phyloP scores from a whole-genome alignment of 2,797 vertebrate genomes.

The Vespertilio murinus region DNA sequence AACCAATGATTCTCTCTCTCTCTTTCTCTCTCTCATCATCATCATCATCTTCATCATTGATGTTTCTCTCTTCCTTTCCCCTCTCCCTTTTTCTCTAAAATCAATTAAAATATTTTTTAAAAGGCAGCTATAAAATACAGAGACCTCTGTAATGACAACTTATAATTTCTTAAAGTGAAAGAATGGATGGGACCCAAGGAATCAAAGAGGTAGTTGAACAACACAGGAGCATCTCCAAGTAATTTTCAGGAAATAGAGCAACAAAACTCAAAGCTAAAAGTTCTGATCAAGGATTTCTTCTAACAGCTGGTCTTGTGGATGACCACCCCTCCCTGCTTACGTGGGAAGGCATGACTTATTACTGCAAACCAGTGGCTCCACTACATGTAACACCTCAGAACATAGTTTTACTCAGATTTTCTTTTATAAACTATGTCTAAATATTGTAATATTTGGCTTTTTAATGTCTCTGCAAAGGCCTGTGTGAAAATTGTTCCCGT shows the following conservation, averaged over 20 bases:
- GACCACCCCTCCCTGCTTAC: background rate
- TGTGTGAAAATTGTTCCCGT: background rate
- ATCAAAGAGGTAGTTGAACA: constrained; percentile 80
- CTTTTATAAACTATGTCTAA: constrained; percentile 26
- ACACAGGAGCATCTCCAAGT: constrained; percentile 80
- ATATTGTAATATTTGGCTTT: constrained; percentile 28
- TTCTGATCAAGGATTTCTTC: constrained; percentile 73
- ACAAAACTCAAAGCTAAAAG: constrained; percentile 81
- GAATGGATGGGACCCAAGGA: constrained; percentile 73
- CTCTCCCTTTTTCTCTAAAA: too few species aligned
- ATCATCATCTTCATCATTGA: too few species aligned
- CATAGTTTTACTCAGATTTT: background rate
- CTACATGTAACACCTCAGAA: background rate
- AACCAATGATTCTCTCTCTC: too few species aligned
- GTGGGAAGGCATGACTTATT: background rate
- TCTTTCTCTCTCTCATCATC: too few species aligned
- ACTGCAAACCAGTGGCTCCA: background rate
- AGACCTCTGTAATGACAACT: constrained; percentile 83
- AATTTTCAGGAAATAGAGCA: constrained; percentile 77
- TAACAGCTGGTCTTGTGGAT: constrained; percentile 64
- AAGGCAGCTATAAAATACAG: constrained; percentile 86
- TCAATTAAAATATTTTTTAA: constrained; percentile 29
- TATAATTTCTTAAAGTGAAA: constrained; percentile 84
- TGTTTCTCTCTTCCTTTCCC: too few species aligned
- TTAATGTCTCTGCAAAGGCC: background rate